Percentiles rank a stretch among this genome's conserved stretches.
Evolutionary conservation across 1,140 invertebrate species (phyloP).

Genomic region (Pygmarrhopalites habei): DNA sequence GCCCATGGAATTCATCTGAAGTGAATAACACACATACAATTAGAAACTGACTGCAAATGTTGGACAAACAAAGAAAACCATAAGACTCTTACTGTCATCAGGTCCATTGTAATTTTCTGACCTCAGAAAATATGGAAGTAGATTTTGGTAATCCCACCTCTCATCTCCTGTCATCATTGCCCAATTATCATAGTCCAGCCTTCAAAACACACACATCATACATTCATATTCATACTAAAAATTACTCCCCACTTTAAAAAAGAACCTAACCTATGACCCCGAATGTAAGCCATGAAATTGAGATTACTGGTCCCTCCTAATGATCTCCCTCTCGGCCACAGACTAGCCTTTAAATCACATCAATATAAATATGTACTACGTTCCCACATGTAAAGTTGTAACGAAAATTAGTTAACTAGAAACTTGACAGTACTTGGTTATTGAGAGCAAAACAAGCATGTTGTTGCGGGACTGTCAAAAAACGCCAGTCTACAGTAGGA

Average conservation of each 20-base stretch:
- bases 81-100: constrained; percentile 10
- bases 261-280: constrained; percentile 36
- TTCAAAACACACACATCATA: too few relatives aligned
- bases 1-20: constrained; percentile 37
- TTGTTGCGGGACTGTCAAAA: too few relatives aligned
- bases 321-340: constrained; percentile 32
- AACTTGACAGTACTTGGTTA: too few relatives aligned
- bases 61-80: neutral
- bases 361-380: too few relatives aligned
- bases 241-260: too few relatives aligned
- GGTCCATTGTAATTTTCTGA: constrained; percentile 40
- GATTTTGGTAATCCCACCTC: constrained; percentile 51
- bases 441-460: too few relatives aligned
- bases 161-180: constrained; percentile 27
- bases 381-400: neutral
- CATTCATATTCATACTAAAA: too few relatives aligned
- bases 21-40: too few relatives aligned
- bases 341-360: too few relatives aligned
- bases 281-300: constrained; percentile 36
- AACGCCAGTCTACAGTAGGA: too few relatives aligned
- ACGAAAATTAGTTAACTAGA: too few relatives aligned
- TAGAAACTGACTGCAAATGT: neutral
- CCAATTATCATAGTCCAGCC: constrained; percentile 38
- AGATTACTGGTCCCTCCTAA: constrained; percentile 31
- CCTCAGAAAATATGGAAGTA: constrained; percentile 46